Percentiles rank a stretch among this genome's conserved stretches.
These are phyloP conservation scores for Acrocephalus kingi DNA, from an alignment of 2,113 vertebrate genomes.

Conservation along the genomic window DNA sequence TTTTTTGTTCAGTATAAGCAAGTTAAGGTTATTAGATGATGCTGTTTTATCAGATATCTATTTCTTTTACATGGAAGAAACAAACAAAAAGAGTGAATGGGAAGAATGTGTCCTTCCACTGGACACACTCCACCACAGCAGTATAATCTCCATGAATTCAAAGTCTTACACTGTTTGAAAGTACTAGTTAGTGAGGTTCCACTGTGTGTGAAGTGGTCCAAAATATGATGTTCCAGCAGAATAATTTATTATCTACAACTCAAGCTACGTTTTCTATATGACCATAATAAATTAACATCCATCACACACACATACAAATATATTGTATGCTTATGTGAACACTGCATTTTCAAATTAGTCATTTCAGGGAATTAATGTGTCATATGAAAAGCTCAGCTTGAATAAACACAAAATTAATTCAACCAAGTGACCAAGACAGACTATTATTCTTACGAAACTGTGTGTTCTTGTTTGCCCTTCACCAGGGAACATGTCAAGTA, in stretches of 20 bases:
- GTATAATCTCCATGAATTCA: not conserved
- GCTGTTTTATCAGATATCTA: not conserved
- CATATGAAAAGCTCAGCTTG: slow-evolving; percentile 1
- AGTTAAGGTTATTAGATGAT: not conserved
- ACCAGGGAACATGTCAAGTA: not conserved
- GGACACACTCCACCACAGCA: not conserved
- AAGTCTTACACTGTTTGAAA: not conserved
- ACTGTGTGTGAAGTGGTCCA: not conserved
- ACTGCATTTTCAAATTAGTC: not conserved
- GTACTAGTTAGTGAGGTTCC: not conserved
- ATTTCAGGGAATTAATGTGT: not conserved
- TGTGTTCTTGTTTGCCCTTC: not conserved
- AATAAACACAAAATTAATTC: slow-evolving; percentile 13
- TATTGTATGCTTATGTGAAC: not conserved
- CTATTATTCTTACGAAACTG: slow-evolving; percentile 2
- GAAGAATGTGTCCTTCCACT: not conserved
- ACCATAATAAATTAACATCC: not conserved
- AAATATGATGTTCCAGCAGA: not conserved
- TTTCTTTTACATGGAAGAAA: not conserved
- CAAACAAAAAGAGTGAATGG: not conserved
- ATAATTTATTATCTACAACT: not conserved
- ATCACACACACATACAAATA: not conserved
- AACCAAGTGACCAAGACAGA: not conserved
- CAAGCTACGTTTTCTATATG: not conserved
- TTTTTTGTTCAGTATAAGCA: not conserved